phyloP scores from a whole-genome alignment of 2,797 vertebrate genomes.

The Megaceryle alcyon region DNA sequence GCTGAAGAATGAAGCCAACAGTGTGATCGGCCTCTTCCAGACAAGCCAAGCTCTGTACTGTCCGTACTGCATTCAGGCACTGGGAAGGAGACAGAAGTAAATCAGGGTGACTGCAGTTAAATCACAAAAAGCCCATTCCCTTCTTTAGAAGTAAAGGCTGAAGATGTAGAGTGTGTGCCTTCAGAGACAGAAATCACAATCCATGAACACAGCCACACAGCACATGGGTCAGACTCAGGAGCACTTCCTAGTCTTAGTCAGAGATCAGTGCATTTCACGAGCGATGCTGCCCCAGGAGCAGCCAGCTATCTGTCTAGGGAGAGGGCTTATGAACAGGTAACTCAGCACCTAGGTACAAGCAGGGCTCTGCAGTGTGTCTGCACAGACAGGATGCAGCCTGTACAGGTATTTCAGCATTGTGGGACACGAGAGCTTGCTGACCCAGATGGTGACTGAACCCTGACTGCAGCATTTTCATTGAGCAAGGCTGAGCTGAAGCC shows the following conservation, averaged over 20 bases:
- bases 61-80: conserved; percentile 95
- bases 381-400: not conserved
- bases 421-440: not conserved
- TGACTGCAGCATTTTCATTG: not conserved
- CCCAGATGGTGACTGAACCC: rapidly evolving
- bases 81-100: conserved; percentile 50
- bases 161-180: not conserved
- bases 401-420: not conserved
- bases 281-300: not conserved
- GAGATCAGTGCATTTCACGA: not conserved
- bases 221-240: not conserved
- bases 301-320: not conserved
- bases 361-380: not conserved
- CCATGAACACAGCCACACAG: not conserved
- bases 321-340: not conserved
- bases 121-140: not conserved
- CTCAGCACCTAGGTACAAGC: not conserved
- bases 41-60: conserved; percentile 92
- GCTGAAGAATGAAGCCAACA: conserved; percentile 95
- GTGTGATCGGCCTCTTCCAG: conserved; percentile 97
- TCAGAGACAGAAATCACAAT: not conserved
- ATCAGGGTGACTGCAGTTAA: not conserved
- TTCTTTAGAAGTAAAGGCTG: not conserved
- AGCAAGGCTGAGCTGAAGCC: not conserved
- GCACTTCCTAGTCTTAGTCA: not conserved